Evolutionary conservation across 2,113 vertebrate species (phyloP).

Genomic region (Grallaria varia): DNA sequence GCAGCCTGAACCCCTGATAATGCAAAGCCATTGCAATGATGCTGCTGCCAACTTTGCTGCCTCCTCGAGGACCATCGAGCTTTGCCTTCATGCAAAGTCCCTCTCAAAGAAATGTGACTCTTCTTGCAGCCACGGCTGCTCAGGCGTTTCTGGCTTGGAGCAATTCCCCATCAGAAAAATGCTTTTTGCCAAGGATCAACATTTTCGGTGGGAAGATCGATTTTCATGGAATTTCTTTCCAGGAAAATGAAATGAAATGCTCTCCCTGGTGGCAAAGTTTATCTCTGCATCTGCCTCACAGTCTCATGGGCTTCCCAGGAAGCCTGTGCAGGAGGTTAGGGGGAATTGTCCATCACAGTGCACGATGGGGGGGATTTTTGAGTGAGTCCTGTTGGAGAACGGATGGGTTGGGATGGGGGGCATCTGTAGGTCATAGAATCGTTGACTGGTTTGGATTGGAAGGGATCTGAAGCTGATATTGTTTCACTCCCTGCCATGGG

Average conservation of each 20-base stretch:
- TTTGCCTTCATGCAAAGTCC: background rate
- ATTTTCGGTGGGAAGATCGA: constrained; percentile 39
- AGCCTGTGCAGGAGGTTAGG: background rate
- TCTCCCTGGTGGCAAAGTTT: background rate
- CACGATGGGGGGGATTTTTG: background rate
- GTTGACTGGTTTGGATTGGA: background rate
- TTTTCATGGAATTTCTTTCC: constrained; percentile 47
- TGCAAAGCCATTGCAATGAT: background rate
- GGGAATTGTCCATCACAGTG: background rate
- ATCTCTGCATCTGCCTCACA: constrained; percentile 2
- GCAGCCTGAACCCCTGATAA: background rate
- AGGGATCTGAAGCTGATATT: background rate
- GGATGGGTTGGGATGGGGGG: background rate
- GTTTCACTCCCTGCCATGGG: background rate
- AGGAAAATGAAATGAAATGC: constrained; percentile 29
- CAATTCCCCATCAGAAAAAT: background rate
- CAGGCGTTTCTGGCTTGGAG: background rate
- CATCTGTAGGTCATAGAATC: background rate
- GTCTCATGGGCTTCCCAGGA: background rate
- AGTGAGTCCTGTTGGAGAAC: background rate
- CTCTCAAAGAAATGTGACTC: background rate
- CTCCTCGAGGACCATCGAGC: background rate
- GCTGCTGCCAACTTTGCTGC: background rate
- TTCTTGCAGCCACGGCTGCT: background rate
- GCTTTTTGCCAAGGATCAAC: background rate